Base-by-base conservation (phyloP, 2,888 invertebrate genomes). In the Lasioglossum oenotherae region DNA sequence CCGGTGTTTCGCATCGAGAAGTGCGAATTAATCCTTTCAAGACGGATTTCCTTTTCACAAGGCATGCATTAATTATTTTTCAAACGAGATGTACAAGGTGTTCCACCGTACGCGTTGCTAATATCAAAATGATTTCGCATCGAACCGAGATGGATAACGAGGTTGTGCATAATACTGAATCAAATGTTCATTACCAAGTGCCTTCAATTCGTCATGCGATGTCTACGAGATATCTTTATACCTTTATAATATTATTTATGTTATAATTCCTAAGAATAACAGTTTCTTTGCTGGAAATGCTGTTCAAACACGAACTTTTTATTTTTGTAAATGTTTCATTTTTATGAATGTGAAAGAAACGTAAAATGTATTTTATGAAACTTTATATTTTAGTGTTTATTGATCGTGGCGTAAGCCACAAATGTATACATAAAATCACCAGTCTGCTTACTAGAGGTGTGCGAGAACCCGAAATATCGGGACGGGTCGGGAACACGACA, bases 21-120 rank as follows among this genome's bases (percentile, higher is more conserved):
- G 74, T 82, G 27, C 82, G 35, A 81, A 74, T 82, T 44, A 82
- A 82, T 73, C 81, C 49, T 60, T 73, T 80, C 71, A 38, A 31
- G 41, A 72, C 38, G 72, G 38, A 41, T 41, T 72, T 38, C n/a
- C 72, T 41, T 23, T 71, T 71, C 38, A 38, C 35, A 23, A 71
- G 35, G 38, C 19, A 38, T 14, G n/a, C 71, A 71, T 64, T 64
- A 64, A 64, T 64, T 64, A 64, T 64, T 64, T 64, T 64, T 64
- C 64, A 64, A 64, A 31, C 64, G 64, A 64, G 64, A 64, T 19
- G 31, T 31, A 64, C 64, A 64, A 64, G 31, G 64, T 6, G 64
- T 31, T 16, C 6, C 64, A 8, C 31, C 3, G 64, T 64, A 31
- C 64, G 16, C 16, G 1, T 5, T 64, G 31, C 31, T 64, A 64